Percentiles rank a stretch among this genome's conserved stretches.
Conservation (phyloP, 2,888 invertebrate species). For the Mesochorus sp. region DNA sequence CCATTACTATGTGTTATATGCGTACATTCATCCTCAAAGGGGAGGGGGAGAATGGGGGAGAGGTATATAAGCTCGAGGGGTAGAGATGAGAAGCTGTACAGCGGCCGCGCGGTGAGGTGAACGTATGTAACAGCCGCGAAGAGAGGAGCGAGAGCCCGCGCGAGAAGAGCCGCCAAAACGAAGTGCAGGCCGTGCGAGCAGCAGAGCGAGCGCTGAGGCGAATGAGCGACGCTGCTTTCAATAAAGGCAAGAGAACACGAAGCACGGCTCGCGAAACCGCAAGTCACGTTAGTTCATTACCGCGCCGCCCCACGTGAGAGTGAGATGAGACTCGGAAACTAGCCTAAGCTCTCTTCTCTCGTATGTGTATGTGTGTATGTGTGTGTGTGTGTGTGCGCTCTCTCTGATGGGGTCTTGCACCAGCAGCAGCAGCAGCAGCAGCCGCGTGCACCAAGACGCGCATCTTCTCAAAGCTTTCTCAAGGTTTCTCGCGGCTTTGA, state of each 20-base stretch:
- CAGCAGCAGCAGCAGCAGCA: constrained; percentile 11
- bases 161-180: constrained; percentile 25
- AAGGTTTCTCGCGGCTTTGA: constrained; percentile 32
- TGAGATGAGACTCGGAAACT: constrained; percentile 74
- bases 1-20: not conserved
- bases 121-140: constrained; percentile 47
- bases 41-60: not conserved
- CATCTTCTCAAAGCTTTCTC: constrained; percentile 33
- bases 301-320: constrained; percentile 78
- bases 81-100: constrained; percentile 45
- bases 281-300: constrained; percentile 81
- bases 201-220: constrained; percentile 60
- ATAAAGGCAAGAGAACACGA: constrained; percentile 79
- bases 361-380: constrained; percentile 31
- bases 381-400: constrained; percentile 30
- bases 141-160: not conserved
- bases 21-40: constrained; percentile 21
- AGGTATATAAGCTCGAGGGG: constrained; percentile 9
- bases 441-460: constrained; percentile 5
- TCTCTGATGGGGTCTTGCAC: constrained; percentile 35
- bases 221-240: constrained; percentile 80
- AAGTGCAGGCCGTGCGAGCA: constrained; percentile 18
- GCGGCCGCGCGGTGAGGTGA: constrained; percentile 7
- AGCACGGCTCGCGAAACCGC: constrained; percentile 72
- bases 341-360: constrained; percentile 46